A percentile compares a stretch with the other conserved stretches of the same genome.
Conservation (phyloP, 1,140 invertebrate species). For the Hormaphis cornu region DNA sequence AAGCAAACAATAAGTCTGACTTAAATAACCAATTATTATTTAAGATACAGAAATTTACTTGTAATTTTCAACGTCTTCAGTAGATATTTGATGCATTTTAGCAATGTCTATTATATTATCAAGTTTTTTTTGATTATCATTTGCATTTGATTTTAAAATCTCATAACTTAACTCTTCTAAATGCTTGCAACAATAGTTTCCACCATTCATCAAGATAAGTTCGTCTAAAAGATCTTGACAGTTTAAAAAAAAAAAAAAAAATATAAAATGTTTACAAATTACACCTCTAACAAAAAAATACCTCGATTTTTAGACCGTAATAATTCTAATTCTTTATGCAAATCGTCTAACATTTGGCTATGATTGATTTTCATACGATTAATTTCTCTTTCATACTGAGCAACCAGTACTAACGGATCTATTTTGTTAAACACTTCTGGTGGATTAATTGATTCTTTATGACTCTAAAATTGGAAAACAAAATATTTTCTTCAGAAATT, state of each 20-base stretch:
- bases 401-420: slow-evolving; percentile 21
- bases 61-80: not conserved
- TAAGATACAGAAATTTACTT: too few relatives aligned
- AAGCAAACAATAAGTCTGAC: too few relatives aligned
- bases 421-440: slow-evolving; percentile 1
- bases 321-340: slow-evolving; percentile 8
- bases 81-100: slow-evolving; percentile 10
- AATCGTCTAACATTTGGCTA: slow-evolving; percentile 8
- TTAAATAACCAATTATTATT: not conserved
- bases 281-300: not conserved
- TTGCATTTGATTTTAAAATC: slow-evolving; percentile 15
- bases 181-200: slow-evolving; percentile 25
- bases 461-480: too few relatives aligned
- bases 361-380: slow-evolving; percentile 8
- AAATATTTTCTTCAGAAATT: too few relatives aligned
- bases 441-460: not conserved
- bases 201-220: slow-evolving; percentile 21
- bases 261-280: not conserved
- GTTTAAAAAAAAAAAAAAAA: not conserved
- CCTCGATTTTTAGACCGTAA: slow-evolving; percentile 20
- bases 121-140: slow-evolving; percentile 22
- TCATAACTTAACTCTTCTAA: not conserved
- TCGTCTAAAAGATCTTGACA: slow-evolving; percentile 27
- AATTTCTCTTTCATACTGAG: slow-evolving; percentile 24
- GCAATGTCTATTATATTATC: not conserved